A percentile compares a stretch with the other conserved stretches of the same genome.
Conservation (phyloP, 1,140 invertebrate species). For the Drosophila nasuta region DNA sequence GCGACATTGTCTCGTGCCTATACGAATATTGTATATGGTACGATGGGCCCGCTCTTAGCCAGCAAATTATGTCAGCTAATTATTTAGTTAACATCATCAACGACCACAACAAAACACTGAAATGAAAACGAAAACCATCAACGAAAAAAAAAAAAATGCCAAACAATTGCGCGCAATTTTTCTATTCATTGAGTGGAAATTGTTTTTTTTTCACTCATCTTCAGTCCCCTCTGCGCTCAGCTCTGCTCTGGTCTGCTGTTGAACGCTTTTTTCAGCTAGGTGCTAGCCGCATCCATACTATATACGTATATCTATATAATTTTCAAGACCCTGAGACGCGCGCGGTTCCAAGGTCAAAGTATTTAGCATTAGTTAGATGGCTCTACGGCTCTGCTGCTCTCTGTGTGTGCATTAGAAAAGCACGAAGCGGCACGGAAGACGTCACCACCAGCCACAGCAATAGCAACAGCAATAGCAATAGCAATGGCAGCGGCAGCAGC, state of each 20-base stretch:
- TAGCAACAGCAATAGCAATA: constrained; percentile 19
- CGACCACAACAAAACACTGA: constrained; percentile 27
- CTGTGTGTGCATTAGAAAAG: constrained; percentile 75
- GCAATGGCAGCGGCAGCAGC: not conserved
- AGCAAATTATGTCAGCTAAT: constrained; percentile 79
- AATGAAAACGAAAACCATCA: constrained; percentile 13
- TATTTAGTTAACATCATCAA: constrained; percentile 78
- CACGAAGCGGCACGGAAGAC: constrained; percentile 79
- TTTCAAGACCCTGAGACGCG: constrained; percentile 77
- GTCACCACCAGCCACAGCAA: constrained; percentile 55
- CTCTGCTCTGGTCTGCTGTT: constrained; percentile 3
- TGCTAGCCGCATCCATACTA: constrained; percentile 49
- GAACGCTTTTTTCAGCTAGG: constrained; percentile 46
- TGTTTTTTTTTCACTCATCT: constrained; percentile 47
- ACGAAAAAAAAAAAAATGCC: constrained; percentile 38
- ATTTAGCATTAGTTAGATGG: constrained; percentile 70
- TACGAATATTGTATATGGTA: constrained; percentile 6
- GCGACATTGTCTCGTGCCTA: constrained; percentile 48
- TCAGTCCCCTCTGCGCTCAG: constrained; percentile 1
- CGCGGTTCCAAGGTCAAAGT: constrained; percentile 73
- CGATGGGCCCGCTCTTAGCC: constrained; percentile 68
- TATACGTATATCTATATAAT: constrained; percentile 60
- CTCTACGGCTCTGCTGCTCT: constrained; percentile 37
- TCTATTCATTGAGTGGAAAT: constrained; percentile 83
- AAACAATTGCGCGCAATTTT: constrained; percentile 80